Evolutionary conservation across 1,140 invertebrate genomes (phyloP).

Genomic region (Trinorchestia longiramus): DNA sequence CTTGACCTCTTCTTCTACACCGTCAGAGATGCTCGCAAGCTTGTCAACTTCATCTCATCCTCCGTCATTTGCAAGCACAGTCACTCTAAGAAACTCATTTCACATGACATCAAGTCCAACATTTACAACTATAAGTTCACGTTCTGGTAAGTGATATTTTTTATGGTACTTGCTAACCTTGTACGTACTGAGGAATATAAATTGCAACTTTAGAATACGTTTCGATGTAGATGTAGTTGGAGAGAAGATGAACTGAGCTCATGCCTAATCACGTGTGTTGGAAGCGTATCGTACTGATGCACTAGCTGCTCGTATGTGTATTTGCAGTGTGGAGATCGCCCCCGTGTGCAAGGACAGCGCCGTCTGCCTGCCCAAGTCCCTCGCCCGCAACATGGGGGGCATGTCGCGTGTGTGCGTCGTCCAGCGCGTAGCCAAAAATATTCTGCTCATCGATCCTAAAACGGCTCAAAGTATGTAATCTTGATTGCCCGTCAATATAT

Average conservation of each 20-base stretch:
- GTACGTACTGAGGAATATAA: not conserved
- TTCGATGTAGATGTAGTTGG: not conserved
- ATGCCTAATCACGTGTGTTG: not conserved
- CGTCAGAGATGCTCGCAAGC: constrained; percentile 91
- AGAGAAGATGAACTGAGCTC: not conserved
- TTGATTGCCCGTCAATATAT: not conserved
- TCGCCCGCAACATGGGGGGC: constrained; percentile 91
- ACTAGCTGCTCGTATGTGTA: not conserved
- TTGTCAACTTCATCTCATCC: constrained; percentile 92
- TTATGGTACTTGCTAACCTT: not conserved
- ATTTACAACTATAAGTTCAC: constrained; percentile 97
- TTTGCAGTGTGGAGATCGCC: constrained; percentile 88
- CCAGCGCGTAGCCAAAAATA: constrained; percentile 85
- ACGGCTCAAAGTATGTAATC: constrained; percentile 80
- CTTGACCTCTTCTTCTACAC: constrained; percentile 95
- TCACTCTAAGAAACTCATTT: constrained; percentile 94
- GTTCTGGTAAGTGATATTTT: constrained; percentile 72
- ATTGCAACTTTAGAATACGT: not conserved
- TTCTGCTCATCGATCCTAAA: constrained; percentile 94
- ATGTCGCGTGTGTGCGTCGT: constrained; percentile 93
- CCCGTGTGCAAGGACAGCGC: constrained; percentile 97
- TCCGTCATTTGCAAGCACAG: constrained; percentile 89
- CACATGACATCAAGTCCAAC: constrained; percentile 97
- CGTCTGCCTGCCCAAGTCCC: constrained; percentile 89
- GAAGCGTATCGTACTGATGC: no score